phyloP scores from a whole-genome alignment of 35 echinoderm and acorn worm genomes.

The Stichopus chloronotus region DNA sequence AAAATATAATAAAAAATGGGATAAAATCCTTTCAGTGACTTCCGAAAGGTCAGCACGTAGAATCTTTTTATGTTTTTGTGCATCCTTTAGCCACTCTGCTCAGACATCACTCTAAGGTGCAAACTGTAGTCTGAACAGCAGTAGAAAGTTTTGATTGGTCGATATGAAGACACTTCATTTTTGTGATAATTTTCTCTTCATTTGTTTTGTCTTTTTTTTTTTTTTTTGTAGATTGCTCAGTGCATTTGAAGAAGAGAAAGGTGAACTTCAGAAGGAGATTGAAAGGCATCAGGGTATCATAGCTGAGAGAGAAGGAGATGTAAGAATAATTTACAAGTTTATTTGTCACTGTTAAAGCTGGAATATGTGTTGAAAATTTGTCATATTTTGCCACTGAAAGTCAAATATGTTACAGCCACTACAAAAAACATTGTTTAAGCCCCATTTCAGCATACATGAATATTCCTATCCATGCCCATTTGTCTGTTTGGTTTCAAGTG shows the following conservation, averaged over 20 bases:
- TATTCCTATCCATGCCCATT: too few relatives aligned
- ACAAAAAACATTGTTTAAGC: too few relatives aligned
- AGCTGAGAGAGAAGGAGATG: slow-evolving; percentile 76
- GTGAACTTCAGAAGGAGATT: slow-evolving; percentile 71
- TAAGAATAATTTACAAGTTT: slow-evolving; percentile 8
- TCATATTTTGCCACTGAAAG: too few relatives aligned
- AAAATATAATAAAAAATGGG: too few relatives aligned
- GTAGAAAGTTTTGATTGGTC: background rate
- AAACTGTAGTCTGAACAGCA: background rate
- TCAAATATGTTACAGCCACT: background rate
- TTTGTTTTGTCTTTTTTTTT: background rate
- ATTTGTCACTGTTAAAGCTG: background rate
- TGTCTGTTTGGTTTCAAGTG: too few relatives aligned
- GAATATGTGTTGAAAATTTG: slow-evolving; percentile 43
- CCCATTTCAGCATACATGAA: too few relatives aligned
- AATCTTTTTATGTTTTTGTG: background rate
- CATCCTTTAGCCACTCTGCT: background rate
- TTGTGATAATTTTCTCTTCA: background rate
- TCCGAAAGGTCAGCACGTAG: too few relatives aligned
- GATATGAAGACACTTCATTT: background rate
- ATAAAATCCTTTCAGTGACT: too few relatives aligned
- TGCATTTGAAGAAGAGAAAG: slow-evolving; percentile 55
- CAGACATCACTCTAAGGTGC: background rate
- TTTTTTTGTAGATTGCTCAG: slow-evolving; percentile 57
- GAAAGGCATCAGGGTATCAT: slow-evolving; percentile 46